Evolutionary conservation across 2,113 vertebrate species (phyloP).

Genomic region (Riparia riparia): DNA sequence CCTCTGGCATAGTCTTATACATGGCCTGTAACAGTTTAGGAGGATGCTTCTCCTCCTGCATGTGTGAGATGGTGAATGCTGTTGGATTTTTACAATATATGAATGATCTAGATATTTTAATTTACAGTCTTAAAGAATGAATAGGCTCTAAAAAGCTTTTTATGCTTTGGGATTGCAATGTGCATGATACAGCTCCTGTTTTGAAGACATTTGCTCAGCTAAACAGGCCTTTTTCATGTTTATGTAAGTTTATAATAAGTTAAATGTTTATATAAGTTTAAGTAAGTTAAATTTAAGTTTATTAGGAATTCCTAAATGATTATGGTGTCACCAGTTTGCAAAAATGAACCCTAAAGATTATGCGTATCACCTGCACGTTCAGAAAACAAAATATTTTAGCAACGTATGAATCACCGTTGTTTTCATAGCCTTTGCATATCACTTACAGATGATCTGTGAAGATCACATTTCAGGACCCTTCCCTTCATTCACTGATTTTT

Average conservation of each 20-base stretch:
- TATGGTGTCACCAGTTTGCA: neutral
- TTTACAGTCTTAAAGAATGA: neutral
- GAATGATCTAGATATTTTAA: neutral
- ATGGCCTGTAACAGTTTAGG: neutral
- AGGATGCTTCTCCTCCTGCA: neutral
- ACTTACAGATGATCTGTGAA: neutral
- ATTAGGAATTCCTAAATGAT: neutral
- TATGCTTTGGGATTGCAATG: neutral
- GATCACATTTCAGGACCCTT: neutral
- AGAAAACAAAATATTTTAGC: neutral
- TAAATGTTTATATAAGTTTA: too few species aligned
- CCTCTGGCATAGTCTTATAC: neutral
- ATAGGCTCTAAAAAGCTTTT: neutral
- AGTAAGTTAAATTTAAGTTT: neutral
- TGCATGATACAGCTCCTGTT: neutral
- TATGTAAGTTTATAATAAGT: too few species aligned
- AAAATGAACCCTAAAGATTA: neutral
- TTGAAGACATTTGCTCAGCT: neutral
- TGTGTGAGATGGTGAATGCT: neutral
- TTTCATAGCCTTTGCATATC: neutral
- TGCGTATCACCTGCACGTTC: neutral
- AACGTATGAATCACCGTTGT: neutral
- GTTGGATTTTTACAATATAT: neutral
- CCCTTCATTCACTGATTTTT: neutral
- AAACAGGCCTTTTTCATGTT: neutral